A percentile compares a stretch with the other conserved stretches of the same genome.
These are phyloP conservation scores for Tillus elongatus DNA, from an alignment of 2,888 invertebrate species.

Conservation along the genomic window DNA sequence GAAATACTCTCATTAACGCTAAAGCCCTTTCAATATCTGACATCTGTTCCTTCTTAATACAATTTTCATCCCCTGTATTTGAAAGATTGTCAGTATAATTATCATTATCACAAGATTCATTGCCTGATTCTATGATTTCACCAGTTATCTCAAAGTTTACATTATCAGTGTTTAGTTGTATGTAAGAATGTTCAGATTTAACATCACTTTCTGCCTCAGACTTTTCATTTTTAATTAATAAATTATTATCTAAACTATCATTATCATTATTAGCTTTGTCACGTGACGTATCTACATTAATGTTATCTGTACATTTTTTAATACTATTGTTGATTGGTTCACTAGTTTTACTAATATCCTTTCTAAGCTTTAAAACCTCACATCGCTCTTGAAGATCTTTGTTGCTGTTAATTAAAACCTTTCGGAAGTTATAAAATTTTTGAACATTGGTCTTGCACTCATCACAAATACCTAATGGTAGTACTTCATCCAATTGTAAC, in stretches of 20 bases:
- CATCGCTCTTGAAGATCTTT: constrained; percentile 23
- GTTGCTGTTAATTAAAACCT: constrained; percentile 28
- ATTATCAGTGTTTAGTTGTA: no score
- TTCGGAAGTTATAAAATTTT: constrained; percentile 28
- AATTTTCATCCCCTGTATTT: constrained; percentile 11
- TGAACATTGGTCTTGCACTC: constrained; percentile 29
- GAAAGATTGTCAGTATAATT: constrained; percentile 5
- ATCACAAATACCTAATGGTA: constrained; percentile 28
- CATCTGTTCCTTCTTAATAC: constrained; percentile 11
- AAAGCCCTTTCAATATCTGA: constrained; percentile 12
- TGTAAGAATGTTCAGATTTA: no score
- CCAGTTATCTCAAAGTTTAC: no score
- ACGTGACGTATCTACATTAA: no score
- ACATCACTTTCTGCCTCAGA: no score
- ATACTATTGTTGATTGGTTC: no score
- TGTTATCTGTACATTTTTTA: no score
- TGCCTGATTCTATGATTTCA: constrained; percentile 7
- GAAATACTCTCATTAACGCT: constrained; percentile 15
- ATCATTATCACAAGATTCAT: constrained; percentile 9
- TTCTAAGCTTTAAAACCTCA: constrained; percentile 16
- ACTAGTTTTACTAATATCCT: no score
- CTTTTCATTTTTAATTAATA: no score
- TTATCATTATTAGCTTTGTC: no score
- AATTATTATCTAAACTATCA: no score
- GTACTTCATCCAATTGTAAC: constrained; percentile 14